A percentile compares a stretch with the other conserved stretches of the same genome.
These are phyloP conservation scores for Leptinotarsa undecemlineata DNA, from an alignment of 1,140 invertebrate genomes.

Conservation along the genomic window DNA sequence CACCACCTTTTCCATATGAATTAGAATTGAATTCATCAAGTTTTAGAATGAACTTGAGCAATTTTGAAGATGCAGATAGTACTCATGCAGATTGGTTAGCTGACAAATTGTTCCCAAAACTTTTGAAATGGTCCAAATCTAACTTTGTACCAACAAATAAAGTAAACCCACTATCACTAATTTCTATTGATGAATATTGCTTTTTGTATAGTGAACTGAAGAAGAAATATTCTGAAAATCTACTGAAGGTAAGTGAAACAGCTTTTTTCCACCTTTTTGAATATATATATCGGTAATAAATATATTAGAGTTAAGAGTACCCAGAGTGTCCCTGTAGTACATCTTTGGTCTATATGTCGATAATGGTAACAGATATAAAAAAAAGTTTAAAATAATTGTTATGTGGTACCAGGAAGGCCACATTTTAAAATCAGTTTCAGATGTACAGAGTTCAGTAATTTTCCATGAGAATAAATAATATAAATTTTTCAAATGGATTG, in stretches of 20 bases:
- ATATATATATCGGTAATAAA: too few relatives aligned
- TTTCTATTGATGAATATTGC: conserved; percentile 73
- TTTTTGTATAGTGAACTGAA: conserved; percentile 76
- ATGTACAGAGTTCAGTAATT: too few relatives aligned
- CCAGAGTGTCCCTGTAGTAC: too few relatives aligned
- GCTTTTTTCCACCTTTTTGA: too few relatives aligned
- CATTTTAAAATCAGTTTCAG: too few relatives aligned
- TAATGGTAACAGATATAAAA: too few relatives aligned
- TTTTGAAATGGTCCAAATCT: conserved; percentile 68
- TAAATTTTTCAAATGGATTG: too few relatives aligned
- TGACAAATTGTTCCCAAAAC: conserved; percentile 63
- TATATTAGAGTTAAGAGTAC: too few relatives aligned
- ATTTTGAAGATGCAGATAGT: conserved; percentile 44
- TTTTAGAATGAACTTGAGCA: conserved; percentile 43
- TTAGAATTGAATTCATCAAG: conserved; percentile 40
- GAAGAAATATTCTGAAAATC: conserved; percentile 73
- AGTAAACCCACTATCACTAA: conserved; percentile 68
- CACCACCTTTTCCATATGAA: conserved; percentile 50
- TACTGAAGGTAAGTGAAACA: conserved; percentile 64
- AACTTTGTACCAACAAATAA: conserved; percentile 47
- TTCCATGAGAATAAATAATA: too few relatives aligned
- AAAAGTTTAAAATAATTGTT: too few relatives aligned
- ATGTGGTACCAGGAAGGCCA: too few relatives aligned
- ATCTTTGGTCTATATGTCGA: too few relatives aligned
- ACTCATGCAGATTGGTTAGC: conserved; percentile 61